Evolutionary conservation across 2,113 vertebrate species (phyloP).

Genomic region (Epinephelus fuscoguttatus): DNA sequence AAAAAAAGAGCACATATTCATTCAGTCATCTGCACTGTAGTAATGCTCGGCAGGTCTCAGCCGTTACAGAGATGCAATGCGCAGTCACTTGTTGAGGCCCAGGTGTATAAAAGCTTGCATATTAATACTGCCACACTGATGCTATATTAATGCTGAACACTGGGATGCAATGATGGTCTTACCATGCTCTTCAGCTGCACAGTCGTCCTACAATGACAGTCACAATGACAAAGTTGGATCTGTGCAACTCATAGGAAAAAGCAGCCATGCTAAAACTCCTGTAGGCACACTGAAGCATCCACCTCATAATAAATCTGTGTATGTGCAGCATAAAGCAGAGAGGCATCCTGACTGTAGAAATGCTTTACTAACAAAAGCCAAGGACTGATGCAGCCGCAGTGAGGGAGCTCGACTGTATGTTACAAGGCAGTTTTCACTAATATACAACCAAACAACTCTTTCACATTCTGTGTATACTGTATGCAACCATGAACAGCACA

Average conservation of each 20-base stretch:
- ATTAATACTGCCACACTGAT: slow-evolving; percentile 35
- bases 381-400: neutral
- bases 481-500: neutral
- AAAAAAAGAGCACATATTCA: neutral
- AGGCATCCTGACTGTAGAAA: too few relatives aligned
- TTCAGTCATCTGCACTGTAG: neutral
- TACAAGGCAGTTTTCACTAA: neutral
- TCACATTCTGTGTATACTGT: neutral
- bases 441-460: neutral
- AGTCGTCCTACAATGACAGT: slow-evolving; percentile 77
- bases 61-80: slow-evolving; percentile 8
- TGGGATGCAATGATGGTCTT: slow-evolving; percentile 67
- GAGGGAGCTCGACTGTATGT: neutral
- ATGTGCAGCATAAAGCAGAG: neutral
- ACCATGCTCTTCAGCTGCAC: slow-evolving; percentile 69
- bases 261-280: slow-evolving; percentile 1
- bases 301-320: neutral
- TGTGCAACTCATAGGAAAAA: slow-evolving; percentile 8
- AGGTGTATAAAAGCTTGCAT: slow-evolving; percentile 26
- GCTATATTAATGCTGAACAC: slow-evolving; percentile 31
- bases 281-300: slow-evolving; percentile 7
- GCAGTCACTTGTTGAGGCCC: slow-evolving; percentile 8
- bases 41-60: neutral
- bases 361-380: neutral
- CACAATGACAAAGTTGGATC: slow-evolving; percentile 47